Percentiles rank a stretch among this genome's conserved stretches.
phyloP scores from a whole-genome alignment of 2,113 vertebrate species.

The Coracopsis vasa region DNA sequence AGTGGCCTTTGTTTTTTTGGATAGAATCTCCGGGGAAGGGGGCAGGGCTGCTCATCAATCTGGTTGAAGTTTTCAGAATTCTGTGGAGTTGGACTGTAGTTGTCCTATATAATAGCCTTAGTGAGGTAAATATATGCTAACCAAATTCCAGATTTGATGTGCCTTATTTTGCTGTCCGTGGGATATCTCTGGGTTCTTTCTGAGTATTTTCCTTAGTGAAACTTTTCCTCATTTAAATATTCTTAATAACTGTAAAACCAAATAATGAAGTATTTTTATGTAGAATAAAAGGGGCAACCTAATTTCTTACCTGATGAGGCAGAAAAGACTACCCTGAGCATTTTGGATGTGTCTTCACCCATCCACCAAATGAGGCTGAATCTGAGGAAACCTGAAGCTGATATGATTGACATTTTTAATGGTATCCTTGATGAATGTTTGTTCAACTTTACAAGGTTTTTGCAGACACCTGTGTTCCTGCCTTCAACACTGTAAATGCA shows the following conservation, averaged over 20 bases:
- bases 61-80: not conserved
- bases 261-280: not conserved
- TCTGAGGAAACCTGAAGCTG: not conserved
- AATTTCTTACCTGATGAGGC: not conserved
- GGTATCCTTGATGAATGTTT: not conserved
- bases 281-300: not conserved
- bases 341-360: not conserved
- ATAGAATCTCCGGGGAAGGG: no score
- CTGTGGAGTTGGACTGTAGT: not conserved
- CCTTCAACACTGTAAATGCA: not conserved
- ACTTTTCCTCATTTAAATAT: not conserved
- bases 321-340: not conserved
- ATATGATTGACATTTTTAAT: not conserved
- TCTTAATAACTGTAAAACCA: not conserved
- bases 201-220: not conserved
- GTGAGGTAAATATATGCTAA: not conserved
- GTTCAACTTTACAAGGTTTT: not conserved
- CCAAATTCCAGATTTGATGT: not conserved
- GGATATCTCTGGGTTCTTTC: not conserved
- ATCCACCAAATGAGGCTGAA: not conserved
- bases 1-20: not conserved
- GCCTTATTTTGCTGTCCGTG: not conserved
- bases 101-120: not conserved
- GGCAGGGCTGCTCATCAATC: no score
- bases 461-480: not conserved